phyloP scores from a whole-genome alignment of 2,797 vertebrate species.

The Emys orbicularis region DNA sequence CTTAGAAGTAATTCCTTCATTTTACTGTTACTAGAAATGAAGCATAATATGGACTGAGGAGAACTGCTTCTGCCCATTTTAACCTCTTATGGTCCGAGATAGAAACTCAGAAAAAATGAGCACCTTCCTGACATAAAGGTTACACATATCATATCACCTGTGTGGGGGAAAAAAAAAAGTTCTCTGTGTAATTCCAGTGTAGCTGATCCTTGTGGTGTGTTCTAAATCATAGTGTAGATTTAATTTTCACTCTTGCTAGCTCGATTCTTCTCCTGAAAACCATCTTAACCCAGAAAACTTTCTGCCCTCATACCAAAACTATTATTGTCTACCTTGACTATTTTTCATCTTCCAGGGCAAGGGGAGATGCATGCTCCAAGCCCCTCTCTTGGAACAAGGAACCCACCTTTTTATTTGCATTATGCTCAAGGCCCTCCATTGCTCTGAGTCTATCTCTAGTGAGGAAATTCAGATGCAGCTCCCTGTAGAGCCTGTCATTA shows the following conservation, averaged over 20 bases:
- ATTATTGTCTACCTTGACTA: slow-evolving; percentile 5
- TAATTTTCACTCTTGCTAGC: not conserved
- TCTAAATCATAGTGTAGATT: not conserved
- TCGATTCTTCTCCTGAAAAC: slow-evolving; percentile 44
- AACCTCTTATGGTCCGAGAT: slow-evolving; percentile 69
- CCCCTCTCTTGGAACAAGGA: slow-evolving; percentile 20
- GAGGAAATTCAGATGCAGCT: not conserved
- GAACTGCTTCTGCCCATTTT: slow-evolving; percentile 67
- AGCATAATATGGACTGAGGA: slow-evolving; percentile 62
- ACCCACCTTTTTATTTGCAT: slow-evolving; percentile 24
- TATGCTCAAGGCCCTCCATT: not conserved
- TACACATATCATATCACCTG: not conserved
- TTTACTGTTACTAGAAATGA: slow-evolving; percentile 71
- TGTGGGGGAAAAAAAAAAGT: slow-evolving; percentile 35
- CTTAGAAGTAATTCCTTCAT: slow-evolving; percentile 76
- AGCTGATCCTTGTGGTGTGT: not conserved
- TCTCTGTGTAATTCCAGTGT: not conserved
- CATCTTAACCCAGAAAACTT: slow-evolving; percentile 31
- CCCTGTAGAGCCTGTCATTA: not conserved
- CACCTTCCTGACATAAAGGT: slow-evolving; percentile 22
- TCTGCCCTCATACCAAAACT: slow-evolving; percentile 50
- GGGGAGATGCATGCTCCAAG: slow-evolving; percentile 52
- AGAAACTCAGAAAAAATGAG: slow-evolving; percentile 46
- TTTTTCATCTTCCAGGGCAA: slow-evolving; percentile 42
- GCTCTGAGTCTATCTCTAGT: not conserved